Evolutionary conservation across 1,140 invertebrate genomes (phyloP).

Genomic region (Drosophila kepulauana): DNA sequence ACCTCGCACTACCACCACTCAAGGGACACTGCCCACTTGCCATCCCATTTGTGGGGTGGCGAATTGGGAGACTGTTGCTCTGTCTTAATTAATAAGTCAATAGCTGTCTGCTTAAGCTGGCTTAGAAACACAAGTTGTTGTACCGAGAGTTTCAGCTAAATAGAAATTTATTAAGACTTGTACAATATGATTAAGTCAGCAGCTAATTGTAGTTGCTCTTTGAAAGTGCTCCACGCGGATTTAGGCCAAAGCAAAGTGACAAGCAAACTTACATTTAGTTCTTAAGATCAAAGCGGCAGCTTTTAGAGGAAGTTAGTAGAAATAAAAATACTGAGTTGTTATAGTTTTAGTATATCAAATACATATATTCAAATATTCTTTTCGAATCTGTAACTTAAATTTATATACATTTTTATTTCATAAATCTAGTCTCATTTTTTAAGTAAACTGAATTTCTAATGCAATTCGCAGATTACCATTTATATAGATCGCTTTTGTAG

Average conservation of each 20-base stretch:
- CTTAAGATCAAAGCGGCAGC: neutral
- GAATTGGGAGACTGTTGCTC: constrained; percentile 27
- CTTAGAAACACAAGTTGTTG: constrained; percentile 12
- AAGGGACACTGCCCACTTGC: neutral
- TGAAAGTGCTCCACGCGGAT: neutral
- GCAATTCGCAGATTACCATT: no score
- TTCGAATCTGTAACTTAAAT: no score
- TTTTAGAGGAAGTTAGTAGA: no score
- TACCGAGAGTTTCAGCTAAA: neutral
- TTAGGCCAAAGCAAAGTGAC: neutral
- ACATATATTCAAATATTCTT: no score
- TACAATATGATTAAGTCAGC: neutral
- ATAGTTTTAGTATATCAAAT: no score
- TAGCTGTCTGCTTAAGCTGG: constrained; percentile 53
- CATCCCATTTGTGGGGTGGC: constrained; percentile 23
- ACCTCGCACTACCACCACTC: neutral
- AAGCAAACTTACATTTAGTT: neutral
- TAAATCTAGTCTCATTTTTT: no score
- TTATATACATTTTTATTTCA: no score
- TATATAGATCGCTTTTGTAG: neutral
- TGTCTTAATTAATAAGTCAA: constrained; percentile 80
- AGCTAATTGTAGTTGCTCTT: constrained; percentile 11
- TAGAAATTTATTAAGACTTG: constrained; percentile 25
- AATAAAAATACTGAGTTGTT: no score
- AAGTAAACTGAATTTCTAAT: no score